These are phyloP conservation scores for Pediacus dermestoides DNA, from an alignment of 2,888 invertebrate species.

Conservation along the genomic window DNA sequence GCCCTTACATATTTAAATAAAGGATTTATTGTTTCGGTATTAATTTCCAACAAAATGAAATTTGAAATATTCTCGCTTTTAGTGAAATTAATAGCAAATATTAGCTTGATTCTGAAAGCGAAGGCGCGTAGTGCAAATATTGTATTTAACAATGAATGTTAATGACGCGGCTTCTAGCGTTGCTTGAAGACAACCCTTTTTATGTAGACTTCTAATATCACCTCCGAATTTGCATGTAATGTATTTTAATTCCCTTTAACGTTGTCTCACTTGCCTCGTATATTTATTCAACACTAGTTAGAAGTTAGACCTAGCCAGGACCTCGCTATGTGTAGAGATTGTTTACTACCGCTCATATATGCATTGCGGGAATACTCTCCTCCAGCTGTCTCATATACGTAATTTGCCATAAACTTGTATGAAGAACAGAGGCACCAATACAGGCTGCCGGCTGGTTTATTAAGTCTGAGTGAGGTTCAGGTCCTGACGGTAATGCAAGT, in stretches of 20 bases:
- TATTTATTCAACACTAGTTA: conserved; percentile 17
- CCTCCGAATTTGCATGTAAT: conserved; percentile 41
- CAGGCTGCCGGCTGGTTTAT: no score
- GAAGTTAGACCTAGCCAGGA: conserved; percentile 10
- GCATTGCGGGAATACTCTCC: conserved; percentile 15
- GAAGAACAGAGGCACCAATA: no score
- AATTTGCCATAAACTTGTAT: conserved; percentile 6
- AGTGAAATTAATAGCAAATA: conserved; percentile 44
- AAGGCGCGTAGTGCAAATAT: conserved; percentile 40
- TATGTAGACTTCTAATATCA: conserved; percentile 38
- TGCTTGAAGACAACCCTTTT: conserved; percentile 38
- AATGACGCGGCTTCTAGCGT: conserved; percentile 34
- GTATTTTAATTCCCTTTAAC: conserved; percentile 38
- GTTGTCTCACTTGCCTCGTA: conserved; percentile 17
- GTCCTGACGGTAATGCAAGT: no score
- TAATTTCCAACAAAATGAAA: conserved; percentile 29
- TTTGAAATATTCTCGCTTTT: conserved; percentile 36
- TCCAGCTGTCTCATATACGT: conserved; percentile 7
- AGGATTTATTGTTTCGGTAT: conserved; percentile 16
- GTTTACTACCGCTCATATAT: conserved; percentile 15
- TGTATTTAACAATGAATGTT: conserved; percentile 44
- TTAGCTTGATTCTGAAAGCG: conserved; percentile 41
- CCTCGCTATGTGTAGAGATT: conserved; percentile 11
- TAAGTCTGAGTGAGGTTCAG: no score
- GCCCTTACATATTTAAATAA: neutral